Evolutionary conservation across 1,140 invertebrate genomes (phyloP), one percentile per base, ranked within the genome.

Genomic region (Coptotermes formosanus): DNA sequence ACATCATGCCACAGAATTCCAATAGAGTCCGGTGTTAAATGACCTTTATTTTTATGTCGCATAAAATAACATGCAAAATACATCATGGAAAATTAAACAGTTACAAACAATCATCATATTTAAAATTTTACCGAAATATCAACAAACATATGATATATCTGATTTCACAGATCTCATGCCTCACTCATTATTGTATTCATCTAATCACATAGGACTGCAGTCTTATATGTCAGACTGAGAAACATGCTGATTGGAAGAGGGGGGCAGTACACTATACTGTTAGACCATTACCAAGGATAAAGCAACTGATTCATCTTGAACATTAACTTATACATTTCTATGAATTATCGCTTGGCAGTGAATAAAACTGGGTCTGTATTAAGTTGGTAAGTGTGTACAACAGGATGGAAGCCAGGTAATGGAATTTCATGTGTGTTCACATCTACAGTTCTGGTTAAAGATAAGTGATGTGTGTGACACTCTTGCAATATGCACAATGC

Each of bases 81-180:
- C 85, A 86, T 84, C 59, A 30, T 85, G 75, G 64, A 59, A 85
- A 82, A 86, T 86, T 86, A 55, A 86, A 85, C 86, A 82, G 52
- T 87, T 85, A 87, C 81, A 85, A 87, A 85, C 86, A 87, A 87
- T 52, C 86, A 87, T 87, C 64, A 87, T 87, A 87, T 85, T 87
- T 87, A 87, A 87, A 87, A 87, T 43, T 87, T 87, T 82, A 87
- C 86, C 85, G 86, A 87, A 87, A 85, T 87, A 87, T 87, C 85
- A 87, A 87, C 86, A 87, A 87, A 85, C 84, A 84, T 85, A 87
- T 48, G 82, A 55, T 87, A 85, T 81, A 87, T 85, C 64, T 85
- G 32, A 44, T 87, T 55, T 86, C 82, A 85, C 48, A 85, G 52
- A 52, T 87, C 85, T 87, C 84, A 69, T 87, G 69, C n/a, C 75